Conservation (phyloP, 2,888 invertebrate species). For the Andrena minutula region DNA sequence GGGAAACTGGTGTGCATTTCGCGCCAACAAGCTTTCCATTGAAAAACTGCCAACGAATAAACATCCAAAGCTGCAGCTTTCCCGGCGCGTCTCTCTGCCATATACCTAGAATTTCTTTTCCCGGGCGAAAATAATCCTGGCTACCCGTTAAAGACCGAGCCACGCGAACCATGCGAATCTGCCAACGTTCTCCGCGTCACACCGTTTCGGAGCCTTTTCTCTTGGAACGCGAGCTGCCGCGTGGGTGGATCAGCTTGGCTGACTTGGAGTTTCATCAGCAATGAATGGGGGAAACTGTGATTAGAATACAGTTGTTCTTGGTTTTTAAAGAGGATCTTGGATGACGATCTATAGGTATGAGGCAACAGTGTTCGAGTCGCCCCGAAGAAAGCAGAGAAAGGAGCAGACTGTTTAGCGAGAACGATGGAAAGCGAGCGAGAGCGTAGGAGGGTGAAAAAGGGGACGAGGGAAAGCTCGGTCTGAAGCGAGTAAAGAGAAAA, state of each 20-base stretch:
- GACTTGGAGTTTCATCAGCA: too few species aligned
- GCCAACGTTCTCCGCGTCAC: background rate
- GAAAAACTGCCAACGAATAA: slow-evolving; percentile 22
- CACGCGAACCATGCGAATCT: background rate
- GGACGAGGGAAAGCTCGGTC: background rate
- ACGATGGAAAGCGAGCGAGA: background rate
- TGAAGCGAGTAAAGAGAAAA: slow-evolving; percentile 37
- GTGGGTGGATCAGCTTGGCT: background rate
- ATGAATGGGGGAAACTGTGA: too few species aligned
- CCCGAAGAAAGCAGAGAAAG: background rate
- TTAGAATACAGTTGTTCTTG: background rate
- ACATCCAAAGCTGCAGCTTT: slow-evolving; percentile 20
- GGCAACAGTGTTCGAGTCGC: background rate
- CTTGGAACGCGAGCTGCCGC: background rate
- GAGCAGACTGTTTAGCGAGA: background rate
- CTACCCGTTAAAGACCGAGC: background rate
- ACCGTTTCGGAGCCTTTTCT: background rate
- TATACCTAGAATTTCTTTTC: slow-evolving; percentile 1
- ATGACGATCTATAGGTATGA: too few species aligned
- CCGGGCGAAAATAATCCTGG: background rate
- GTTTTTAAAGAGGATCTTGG: too few species aligned
- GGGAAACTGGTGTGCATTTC: slow-evolving; percentile 4
- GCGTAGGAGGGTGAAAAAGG: background rate
- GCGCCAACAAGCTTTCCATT: slow-evolving; percentile 24
- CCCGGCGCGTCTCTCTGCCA: background rate